Evolutionary conservation across 2,113 vertebrate genomes (phyloP).

Genomic region (Gobio gobio): DNA sequence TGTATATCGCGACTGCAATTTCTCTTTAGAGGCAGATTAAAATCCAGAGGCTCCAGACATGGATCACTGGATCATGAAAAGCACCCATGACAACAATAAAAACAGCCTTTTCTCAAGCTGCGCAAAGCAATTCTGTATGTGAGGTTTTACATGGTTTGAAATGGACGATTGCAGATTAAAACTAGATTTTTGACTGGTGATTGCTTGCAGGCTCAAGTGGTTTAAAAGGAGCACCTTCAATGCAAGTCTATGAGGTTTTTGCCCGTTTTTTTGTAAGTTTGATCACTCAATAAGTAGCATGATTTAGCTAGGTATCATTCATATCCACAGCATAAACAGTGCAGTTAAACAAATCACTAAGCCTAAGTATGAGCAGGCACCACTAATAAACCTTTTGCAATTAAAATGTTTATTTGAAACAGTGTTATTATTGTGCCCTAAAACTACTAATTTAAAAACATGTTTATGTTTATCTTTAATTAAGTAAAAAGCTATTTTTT

Average conservation of each 20-base stretch:
- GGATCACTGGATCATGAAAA: slow-evolving; percentile 2
- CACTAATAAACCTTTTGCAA: too few species aligned
- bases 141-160: neutral
- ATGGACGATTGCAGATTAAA: neutral
- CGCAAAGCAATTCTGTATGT: neutral
- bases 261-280: neutral
- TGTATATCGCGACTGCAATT: neutral
- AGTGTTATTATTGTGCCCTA: too few species aligned
- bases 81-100: slow-evolving; percentile 2
- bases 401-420: too few species aligned
- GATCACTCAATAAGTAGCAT: neutral
- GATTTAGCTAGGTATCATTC: too few species aligned
- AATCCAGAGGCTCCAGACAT: slow-evolving; percentile 6
- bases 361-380: too few species aligned
- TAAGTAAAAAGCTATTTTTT: too few species aligned
- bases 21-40: slow-evolving; percentile 13
- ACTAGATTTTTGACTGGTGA: neutral
- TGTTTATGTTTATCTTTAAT: too few species aligned
- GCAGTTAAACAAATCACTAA: neutral
- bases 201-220: neutral
- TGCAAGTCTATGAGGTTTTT: neutral
- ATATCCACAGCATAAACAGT: neutral
- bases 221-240: neutral
- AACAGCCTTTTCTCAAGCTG: neutral
- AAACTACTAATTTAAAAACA: too few species aligned